These are phyloP conservation scores for Cylindroiulus punctatus DNA, from an alignment of 2,888 invertebrate genomes.

Conservation along the genomic window DNA sequence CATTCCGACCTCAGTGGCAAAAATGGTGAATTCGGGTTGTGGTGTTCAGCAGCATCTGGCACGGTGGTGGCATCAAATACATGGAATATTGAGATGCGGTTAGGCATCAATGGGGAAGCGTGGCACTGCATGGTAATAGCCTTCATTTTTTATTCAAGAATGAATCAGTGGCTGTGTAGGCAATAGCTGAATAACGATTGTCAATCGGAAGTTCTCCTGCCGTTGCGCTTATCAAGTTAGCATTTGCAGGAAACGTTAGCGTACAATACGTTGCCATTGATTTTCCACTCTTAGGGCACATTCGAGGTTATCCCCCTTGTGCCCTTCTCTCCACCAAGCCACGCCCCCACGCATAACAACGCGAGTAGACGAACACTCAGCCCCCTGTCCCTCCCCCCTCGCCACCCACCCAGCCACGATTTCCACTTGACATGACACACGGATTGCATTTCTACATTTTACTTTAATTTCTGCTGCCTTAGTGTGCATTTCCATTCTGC, in stretches of 20 bases:
- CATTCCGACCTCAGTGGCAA: neutral
- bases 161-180: slow-evolving; percentile 45
- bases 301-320: slow-evolving; percentile 9
- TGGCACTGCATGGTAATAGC: slow-evolving; percentile 44
- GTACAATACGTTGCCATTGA: slow-evolving; percentile 4
- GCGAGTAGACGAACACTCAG: neutral
- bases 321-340: slow-evolving; percentile 1
- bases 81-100: slow-evolving; percentile 43
- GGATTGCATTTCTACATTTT: slow-evolving; percentile 39
- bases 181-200: slow-evolving; percentile 43
- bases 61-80: neutral
- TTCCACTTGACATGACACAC: slow-evolving; percentile 45
- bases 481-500: slow-evolving; percentile 40
- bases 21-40: neutral
- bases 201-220: slow-evolving; percentile 47
- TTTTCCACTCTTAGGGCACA: slow-evolving; percentile 39
- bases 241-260: slow-evolving; percentile 45
- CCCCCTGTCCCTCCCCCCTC: neutral
- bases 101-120: slow-evolving; percentile 28
- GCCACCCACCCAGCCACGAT: slow-evolving; percentile 19
- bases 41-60: slow-evolving; percentile 4
- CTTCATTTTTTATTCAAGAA: slow-evolving; percentile 40
- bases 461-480: slow-evolving; percentile 47
- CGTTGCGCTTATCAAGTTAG: slow-evolving; percentile 43
- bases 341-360: neutral